phyloP scores from a whole-genome alignment of 2,797 vertebrate species.

The Halcyon smyrnensis region DNA sequence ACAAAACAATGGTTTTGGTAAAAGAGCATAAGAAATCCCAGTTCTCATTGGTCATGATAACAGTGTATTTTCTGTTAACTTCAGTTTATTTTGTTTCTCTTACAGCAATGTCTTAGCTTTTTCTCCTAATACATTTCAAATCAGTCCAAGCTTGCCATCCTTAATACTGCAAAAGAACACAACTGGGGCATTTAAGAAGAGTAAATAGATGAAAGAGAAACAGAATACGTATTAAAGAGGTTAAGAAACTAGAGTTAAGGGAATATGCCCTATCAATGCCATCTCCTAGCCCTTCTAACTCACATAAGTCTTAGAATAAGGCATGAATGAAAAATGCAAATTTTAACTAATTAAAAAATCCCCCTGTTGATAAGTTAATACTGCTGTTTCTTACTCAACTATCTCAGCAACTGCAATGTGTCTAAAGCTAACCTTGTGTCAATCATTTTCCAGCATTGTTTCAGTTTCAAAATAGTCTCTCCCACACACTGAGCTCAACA shows the following conservation, averaged over 20 bases:
- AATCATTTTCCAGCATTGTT: constrained; percentile 36
- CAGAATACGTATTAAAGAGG: background rate
- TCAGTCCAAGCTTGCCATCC: background rate
- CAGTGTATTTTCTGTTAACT: background rate
- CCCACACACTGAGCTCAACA: constrained; percentile 14
- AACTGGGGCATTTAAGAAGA: background rate
- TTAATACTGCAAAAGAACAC: background rate
- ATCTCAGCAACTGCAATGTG: background rate
- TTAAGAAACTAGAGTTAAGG: background rate
- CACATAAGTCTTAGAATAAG: background rate
- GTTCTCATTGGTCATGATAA: background rate
- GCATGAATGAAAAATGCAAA: background rate
- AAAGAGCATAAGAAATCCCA: background rate
- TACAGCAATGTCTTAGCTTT: background rate
- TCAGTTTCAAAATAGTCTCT: background rate
- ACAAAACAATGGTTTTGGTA: background rate
- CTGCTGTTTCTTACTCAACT: background rate
- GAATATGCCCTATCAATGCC: background rate
- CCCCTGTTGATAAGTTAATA: background rate
- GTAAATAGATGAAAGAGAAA: background rate
- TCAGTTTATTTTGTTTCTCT: background rate
- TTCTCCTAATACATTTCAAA: background rate
- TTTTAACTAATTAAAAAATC: background rate
- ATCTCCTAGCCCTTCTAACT: background rate
- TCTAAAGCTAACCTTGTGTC: background rate